These are phyloP conservation scores for Dilophus febrilis DNA, from an alignment of 2,888 invertebrate species.

Conservation along the genomic window DNA sequence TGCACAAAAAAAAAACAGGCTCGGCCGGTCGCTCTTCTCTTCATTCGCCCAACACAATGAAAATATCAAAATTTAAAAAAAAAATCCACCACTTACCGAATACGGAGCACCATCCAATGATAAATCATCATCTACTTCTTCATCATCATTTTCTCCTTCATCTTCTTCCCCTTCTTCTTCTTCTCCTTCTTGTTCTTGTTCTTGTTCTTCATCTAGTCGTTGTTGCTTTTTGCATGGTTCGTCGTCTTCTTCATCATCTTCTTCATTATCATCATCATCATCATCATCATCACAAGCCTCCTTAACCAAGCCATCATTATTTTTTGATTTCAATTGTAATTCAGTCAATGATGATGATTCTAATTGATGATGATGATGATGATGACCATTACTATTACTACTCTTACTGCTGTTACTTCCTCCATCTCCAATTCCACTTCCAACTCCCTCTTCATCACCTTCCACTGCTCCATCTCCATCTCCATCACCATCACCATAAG, in stretches of 20 bases:
- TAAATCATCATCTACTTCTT: neutral
- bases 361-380: too few relatives aligned
- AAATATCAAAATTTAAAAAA: too few relatives aligned
- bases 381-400: slow-evolving; percentile 15
- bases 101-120: neutral
- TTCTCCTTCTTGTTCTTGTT: too few relatives aligned
- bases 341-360: too few relatives aligned
- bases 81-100: too few relatives aligned
- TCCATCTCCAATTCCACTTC: slow-evolving; percentile 17
- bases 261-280: too few relatives aligned
- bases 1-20: too few relatives aligned
- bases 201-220: slow-evolving; percentile 5
- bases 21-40: too few relatives aligned
- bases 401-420: slow-evolving; percentile 24
- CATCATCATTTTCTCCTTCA: neutral
- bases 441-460: slow-evolving; percentile 11
- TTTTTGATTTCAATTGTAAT: too few relatives aligned
- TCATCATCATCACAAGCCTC: slow-evolving; percentile 4
- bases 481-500: too few relatives aligned
- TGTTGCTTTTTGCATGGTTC: slow-evolving; percentile 12
- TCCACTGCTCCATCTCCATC: neutral
- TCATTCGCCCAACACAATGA: too few relatives aligned
- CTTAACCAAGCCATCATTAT: neutral
- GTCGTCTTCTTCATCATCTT: neutral
- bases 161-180: too few relatives aligned